Base-by-base conservation (phyloP, 1,140 invertebrate genomes). In the Ladona fulva region DNA sequence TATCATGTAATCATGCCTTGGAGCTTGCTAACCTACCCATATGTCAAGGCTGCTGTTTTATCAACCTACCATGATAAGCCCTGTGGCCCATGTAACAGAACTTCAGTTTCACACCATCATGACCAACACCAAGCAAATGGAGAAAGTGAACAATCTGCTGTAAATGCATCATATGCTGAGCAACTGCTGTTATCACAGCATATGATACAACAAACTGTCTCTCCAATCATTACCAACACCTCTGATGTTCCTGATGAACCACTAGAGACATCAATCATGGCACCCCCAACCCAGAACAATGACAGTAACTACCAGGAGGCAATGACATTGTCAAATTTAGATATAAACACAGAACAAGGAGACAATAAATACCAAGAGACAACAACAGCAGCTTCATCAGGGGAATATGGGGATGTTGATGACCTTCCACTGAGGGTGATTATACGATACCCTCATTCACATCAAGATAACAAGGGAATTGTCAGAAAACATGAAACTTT, bases 1-100 rank as follows among this genome's bases (percentile, higher is more conserved):
- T 86, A 85, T 78, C 82, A 86, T 79, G 81, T 86, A 0, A 84
- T 85, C 8, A 81, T 83, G 8, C 85, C 85, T 0, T 86, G 84
- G 84, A 86, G 85, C 77, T 84, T 84, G 77, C 74, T 85, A 16
- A 82, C 84, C n/a, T 84, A 84, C 77, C 84, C 85, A 3, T 86
- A 86, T 74, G 84, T 86, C 0, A 85, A 85, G 80, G 85, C 84
- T 0, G 84, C 85, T 22, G 83, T 86, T 44, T 79, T 85, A 52
- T 85, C 85, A 12, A 86, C 85, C 0, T 82, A 84, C 74, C 80
- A 83, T n/a, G 84, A 86, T 10, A 80, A 86, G 42, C 85, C 85
- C 0, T 86, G 85, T 77, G 85, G 84, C 14, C 44, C 77, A 37
- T 86, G 85, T 73, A 73, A 82, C 42, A 80, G 81, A 24, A 76